A percentile compares a stretch with the other conserved stretches of the same genome.
phyloP scores from a whole-genome alignment of 35 echinoderm and acorn worm genomes.

The Eucidaris tribuloides region DNA sequence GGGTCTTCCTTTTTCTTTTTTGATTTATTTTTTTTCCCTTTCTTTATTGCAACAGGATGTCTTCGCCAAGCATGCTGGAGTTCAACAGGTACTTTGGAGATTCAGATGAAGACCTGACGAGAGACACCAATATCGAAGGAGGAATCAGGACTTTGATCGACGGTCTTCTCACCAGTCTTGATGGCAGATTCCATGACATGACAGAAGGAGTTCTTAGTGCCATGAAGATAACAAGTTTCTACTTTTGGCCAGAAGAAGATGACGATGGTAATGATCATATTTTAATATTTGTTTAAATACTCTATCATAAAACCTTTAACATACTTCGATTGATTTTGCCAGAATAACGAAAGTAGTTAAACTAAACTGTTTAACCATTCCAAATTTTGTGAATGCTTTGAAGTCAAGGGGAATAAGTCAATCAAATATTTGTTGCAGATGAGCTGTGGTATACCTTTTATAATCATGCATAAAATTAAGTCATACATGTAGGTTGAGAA shows the following conservation, averaged over 20 bases:
- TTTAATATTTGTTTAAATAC: not conserved
- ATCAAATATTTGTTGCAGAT: not conserved
- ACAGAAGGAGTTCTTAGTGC: not conserved
- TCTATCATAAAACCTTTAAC: not conserved
- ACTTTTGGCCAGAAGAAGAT: not conserved
- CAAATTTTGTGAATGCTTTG: not conserved
- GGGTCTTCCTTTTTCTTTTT: no score
- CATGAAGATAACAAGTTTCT: not conserved
- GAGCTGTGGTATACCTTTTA: not conserved
- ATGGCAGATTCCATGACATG: not conserved
- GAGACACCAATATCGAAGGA: not conserved
- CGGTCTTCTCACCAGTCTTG: not conserved
- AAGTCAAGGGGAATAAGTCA: not conserved
- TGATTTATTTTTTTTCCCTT: not conserved
- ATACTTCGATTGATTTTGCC: not conserved
- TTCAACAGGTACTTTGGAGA: not conserved
- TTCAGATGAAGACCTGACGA: not conserved
- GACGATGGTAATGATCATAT: not conserved
- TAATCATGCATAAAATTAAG: not conserved
- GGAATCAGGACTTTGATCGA: not conserved
- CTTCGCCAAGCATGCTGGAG: not conserved
- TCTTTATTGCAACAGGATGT: not conserved
- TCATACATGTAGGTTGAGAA: not conserved
- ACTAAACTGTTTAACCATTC: not conserved
- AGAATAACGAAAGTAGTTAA: no score